These are phyloP conservation scores for Neomonachus schauinslandi DNA, from an alignment of 2,113 vertebrate species.

Conservation along the genomic window DNA sequence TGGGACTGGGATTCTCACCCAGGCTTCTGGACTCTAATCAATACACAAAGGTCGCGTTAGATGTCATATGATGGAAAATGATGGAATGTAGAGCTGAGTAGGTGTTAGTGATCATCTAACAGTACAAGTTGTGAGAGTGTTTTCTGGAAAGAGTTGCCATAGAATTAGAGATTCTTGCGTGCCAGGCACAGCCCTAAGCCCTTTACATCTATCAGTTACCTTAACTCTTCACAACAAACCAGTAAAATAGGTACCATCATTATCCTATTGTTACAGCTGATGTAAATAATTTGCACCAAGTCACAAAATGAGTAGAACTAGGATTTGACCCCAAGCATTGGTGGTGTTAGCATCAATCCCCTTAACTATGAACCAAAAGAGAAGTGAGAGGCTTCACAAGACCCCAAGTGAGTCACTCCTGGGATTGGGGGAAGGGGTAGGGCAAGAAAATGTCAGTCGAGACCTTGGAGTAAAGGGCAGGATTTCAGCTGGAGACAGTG, in stretches of 20 bases:
- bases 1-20: not conserved
- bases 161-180: not conserved
- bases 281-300: not conserved
- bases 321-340: not conserved
- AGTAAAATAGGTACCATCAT: not conserved
- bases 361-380: not conserved
- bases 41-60: not conserved
- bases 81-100: not conserved
- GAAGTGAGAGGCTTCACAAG: not conserved
- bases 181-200: not conserved
- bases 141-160: not conserved
- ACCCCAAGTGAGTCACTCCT: not conserved
- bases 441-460: not conserved
- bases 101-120: not conserved
- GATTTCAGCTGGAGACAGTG: not conserved
- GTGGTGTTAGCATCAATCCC: not conserved
- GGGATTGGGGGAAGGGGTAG: accelerated
- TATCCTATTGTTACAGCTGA: not conserved
- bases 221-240: not conserved
- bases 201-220: not conserved
- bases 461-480: not conserved
- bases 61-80: not conserved
- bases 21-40: not conserved
- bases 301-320: not conserved
- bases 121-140: not conserved